phyloP scores from a whole-genome alignment of 2,797 vertebrate genomes.

The Anas bahamensis region DNA sequence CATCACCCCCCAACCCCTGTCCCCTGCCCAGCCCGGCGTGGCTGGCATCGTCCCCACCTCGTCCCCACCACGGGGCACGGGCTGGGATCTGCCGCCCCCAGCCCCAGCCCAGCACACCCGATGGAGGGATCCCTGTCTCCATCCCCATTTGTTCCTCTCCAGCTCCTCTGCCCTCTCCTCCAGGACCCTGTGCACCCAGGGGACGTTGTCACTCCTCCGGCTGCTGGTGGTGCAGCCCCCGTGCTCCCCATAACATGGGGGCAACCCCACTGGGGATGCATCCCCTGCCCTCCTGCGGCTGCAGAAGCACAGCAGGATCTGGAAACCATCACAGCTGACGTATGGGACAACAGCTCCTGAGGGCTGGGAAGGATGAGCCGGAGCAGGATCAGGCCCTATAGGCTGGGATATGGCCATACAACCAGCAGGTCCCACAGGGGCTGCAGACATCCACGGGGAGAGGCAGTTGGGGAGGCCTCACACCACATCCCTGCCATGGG shows the following conservation, averaged over 20 bases:
- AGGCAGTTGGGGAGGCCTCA: background rate
- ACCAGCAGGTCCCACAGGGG: background rate
- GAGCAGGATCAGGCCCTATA: background rate
- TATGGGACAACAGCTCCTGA: background rate
- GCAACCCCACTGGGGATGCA: rapidly evolving
- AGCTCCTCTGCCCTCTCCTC: background rate
- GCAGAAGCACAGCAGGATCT: background rate
- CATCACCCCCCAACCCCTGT: background rate
- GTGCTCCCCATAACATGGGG: background rate
- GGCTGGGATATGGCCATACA: background rate
- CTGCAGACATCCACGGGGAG: rapidly evolving
- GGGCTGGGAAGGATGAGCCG: background rate
- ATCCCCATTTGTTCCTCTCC: background rate
- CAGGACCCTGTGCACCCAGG: background rate
- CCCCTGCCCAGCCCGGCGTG: background rate
- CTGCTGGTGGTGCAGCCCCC: background rate
- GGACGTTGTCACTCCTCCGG: background rate
- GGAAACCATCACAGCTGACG: background rate
- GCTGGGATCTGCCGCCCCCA: background rate
- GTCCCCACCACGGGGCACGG: background rate
- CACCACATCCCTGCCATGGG: background rate
- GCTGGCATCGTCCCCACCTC: background rate
- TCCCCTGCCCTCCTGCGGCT: rapidly evolving
- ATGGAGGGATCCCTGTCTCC: background rate
- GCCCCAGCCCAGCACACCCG: background rate